Evolutionary conservation across 2,797 vertebrate genomes (phyloP).

Genomic region (Hypotaenidia okinawae): DNA sequence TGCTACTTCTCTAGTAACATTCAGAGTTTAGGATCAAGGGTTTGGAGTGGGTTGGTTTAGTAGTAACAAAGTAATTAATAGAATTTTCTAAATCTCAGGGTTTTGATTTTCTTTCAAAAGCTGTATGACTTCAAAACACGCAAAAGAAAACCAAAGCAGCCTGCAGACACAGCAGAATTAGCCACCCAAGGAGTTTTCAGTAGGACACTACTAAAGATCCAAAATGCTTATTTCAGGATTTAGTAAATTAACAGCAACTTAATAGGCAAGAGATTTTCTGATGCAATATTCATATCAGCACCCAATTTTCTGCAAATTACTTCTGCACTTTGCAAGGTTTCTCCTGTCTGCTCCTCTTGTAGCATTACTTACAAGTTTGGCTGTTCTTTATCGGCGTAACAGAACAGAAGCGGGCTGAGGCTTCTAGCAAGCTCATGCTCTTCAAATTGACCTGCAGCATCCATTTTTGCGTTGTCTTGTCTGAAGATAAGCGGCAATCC

Average conservation of each 20-base stretch:
- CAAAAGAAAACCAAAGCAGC: constrained; percentile 28
- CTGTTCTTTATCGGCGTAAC: constrained; percentile 96
- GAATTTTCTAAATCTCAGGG: not conserved
- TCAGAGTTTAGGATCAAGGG: not conserved
- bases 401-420: constrained; percentile 94
- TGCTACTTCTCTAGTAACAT: not conserved
- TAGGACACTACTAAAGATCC: not conserved
- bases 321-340: not conserved
- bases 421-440: constrained; percentile 96
- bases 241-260: not conserved
- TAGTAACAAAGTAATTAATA: not conserved
- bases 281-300: not conserved
- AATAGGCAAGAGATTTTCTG: constrained; percentile 11
- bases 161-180: constrained; percentile 15
- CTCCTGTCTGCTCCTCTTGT: not conserved
- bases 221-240: not conserved
- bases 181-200: constrained; percentile 20
- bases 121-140: not conserved
- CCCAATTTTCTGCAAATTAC: not conserved
- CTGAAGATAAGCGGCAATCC: constrained; percentile 96
- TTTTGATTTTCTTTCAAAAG: not conserved
- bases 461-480: constrained; percentile 92
- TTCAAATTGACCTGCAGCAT: constrained; percentile 95
- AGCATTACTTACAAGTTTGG: constrained; percentile 88
- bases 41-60: not conserved